Evolutionary conservation across 2,888 invertebrate species (phyloP), one percentile per base, ranked within the genome.

Genomic region (Microplitis deprimator): DNA sequence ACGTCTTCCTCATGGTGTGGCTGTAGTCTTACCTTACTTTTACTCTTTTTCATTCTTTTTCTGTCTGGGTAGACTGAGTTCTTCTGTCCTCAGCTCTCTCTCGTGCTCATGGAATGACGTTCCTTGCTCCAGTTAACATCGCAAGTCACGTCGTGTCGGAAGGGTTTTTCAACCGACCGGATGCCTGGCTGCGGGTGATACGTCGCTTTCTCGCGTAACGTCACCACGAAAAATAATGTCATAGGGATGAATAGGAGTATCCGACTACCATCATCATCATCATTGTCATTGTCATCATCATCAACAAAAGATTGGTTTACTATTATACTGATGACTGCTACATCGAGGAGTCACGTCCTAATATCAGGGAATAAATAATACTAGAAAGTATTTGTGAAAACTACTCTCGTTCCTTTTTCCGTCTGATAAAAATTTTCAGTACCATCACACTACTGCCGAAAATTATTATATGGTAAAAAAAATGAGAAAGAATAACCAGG

Each of bases 101-200:
- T 16, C 1, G 20, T 50, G 39, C 67, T 50, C 1, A 59, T 65
- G 68, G 64, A 68, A 50, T 50, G 50, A 50, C 50, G 50, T 73
- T 67, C 50, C 71, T 74, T 71, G 39, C 77, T 77, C 82, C 85
- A 83, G 86, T 85, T 86, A 86, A 85, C 85, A 84, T 85, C 84
- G 85, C 86, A 85, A 87, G 87, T 87, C 87, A 87, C 85, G 87
- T 88, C 83, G 84, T 82, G 85, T 86, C 84, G 83, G 84, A 84
- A 86, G 86, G 87, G 87, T 87, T 87, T 87, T 86, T 86, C 84
- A 84, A 84, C 82, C 79, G 77, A 80, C 81, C 81, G 81, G 82
- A 85, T 85, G 84, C 82, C 85, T 85, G 85, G 82, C 82, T 81
- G 80, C 81, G 82, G 84, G 81, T 85, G 86, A 86, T 86, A 86